Conservation (phyloP, 2,797 vertebrate genomes). For the Muscicapa striata region DNA sequence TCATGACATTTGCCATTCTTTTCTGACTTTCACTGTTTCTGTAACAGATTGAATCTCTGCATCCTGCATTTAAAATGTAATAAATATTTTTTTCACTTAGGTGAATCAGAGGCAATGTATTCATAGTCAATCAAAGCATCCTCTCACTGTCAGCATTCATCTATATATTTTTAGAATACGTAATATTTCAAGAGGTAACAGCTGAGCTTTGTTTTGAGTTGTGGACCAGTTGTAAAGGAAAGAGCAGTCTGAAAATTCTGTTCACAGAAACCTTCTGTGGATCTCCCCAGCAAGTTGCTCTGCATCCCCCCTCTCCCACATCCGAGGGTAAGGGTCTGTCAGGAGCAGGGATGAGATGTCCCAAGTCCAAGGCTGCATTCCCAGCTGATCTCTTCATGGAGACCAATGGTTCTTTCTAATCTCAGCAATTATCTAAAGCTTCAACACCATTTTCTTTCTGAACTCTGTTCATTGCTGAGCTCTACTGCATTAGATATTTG, state of each 20-base stretch:
- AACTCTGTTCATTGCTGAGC: not conserved
- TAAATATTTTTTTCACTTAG: not conserved
- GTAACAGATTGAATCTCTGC: not conserved
- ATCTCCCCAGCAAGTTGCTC: not conserved
- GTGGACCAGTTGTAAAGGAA: not conserved
- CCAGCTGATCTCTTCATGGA: not conserved
- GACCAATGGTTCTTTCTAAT: not conserved
- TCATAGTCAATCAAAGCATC: not conserved
- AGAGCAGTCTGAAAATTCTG: not conserved
- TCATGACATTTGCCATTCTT: not conserved
- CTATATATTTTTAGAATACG: not conserved
- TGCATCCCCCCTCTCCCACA: rapidly evolving
- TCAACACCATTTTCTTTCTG: not conserved
- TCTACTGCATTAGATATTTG: not conserved
- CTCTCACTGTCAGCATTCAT: not conserved
- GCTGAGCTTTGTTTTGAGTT: not conserved
- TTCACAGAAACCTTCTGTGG: not conserved
- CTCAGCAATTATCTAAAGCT: not conserved
- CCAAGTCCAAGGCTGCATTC: not conserved
- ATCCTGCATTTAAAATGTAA: not conserved
- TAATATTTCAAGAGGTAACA: not conserved
- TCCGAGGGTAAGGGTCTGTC: not conserved
- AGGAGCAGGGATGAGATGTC: not conserved
- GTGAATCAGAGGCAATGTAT: not conserved
- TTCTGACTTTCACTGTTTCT: not conserved